These are phyloP conservation scores for Diogma glabrata DNA, from an alignment of 2,888 invertebrate species.

Conservation along the genomic window DNA sequence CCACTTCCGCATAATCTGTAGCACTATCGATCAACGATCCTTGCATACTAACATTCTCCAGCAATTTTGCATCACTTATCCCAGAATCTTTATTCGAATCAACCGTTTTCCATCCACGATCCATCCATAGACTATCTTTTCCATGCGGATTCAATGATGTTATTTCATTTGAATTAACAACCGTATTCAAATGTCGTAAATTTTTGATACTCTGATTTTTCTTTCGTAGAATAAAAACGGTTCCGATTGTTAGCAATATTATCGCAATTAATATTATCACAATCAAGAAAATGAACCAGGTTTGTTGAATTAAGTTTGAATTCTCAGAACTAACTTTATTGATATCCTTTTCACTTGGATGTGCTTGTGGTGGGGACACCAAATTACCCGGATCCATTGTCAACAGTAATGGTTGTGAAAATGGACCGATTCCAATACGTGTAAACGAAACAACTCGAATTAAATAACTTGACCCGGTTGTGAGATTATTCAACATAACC, in stretches of 20 bases:
- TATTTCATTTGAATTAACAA: constrained; percentile 38
- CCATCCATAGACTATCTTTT: constrained; percentile 58
- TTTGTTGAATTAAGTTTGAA: constrained; percentile 32
- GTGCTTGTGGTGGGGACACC: constrained; percentile 36
- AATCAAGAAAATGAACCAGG: constrained; percentile 35
- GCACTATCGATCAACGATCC: constrained; percentile 38
- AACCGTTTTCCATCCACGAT: constrained; percentile 53
- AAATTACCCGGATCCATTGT: constrained; percentile 37
- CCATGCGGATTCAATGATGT: constrained; percentile 38
- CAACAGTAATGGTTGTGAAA: constrained; percentile 55
- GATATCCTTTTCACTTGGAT: constrained; percentile 37
- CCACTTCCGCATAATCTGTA: constrained; percentile 58
- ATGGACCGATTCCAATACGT: constrained; percentile 77
- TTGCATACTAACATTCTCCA: constrained; percentile 40
- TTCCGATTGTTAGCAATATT: constrained; percentile 30
- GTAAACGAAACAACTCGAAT: constrained; percentile 86
- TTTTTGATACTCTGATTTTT: constrained; percentile 38
- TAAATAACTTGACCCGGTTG: constrained; percentile 73
- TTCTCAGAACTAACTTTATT: constrained; percentile 26
- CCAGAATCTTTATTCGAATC: constrained; percentile 51
- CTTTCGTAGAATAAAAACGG: constrained; percentile 33
- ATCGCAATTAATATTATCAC: constrained; percentile 31
- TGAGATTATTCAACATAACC: constrained; percentile 78
- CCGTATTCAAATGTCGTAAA: constrained; percentile 48
- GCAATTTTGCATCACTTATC: constrained; percentile 43